phyloP scores from a whole-genome alignment of 2,113 vertebrate genomes.

The Paramormyrops kingsleyae region DNA sequence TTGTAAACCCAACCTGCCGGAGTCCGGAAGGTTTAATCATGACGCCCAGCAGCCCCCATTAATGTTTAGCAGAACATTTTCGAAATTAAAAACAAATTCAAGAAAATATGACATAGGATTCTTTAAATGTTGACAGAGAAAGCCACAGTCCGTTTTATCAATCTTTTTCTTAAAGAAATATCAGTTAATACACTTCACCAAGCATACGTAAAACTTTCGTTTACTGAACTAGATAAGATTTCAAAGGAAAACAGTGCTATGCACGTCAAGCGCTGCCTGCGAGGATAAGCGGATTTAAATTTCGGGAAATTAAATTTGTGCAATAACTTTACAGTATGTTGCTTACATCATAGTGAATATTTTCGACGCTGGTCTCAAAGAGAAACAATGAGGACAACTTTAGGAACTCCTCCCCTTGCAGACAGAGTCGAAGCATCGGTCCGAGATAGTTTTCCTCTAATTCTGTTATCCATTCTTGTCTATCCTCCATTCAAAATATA shows the following conservation, averaged over 20 bases:
- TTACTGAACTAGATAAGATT: background rate
- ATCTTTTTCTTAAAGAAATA: background rate
- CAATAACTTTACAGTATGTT: background rate
- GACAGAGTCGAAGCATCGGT: background rate
- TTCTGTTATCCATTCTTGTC: background rate
- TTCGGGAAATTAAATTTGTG: background rate
- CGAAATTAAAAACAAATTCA: background rate
- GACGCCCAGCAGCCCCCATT: background rate
- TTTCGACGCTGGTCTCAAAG: background rate
- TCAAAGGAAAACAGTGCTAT: background rate
- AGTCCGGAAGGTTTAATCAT: background rate
- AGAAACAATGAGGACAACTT: background rate
- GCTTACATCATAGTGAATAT: background rate
- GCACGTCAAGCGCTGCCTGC: background rate
- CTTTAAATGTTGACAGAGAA: background rate
- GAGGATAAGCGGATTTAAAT: background rate
- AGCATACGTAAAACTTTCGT: background rate
- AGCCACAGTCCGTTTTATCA: background rate
- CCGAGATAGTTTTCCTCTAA: background rate
- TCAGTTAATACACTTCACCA: background rate
- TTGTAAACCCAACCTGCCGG: background rate
- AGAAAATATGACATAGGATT: background rate
- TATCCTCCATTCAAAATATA: background rate
- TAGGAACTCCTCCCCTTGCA: background rate
- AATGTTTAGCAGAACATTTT: too few relatives aligned